These are phyloP conservation scores for Onychomys torridus DNA, from an alignment of 2,797 vertebrate genomes.

Conservation along the genomic window DNA sequence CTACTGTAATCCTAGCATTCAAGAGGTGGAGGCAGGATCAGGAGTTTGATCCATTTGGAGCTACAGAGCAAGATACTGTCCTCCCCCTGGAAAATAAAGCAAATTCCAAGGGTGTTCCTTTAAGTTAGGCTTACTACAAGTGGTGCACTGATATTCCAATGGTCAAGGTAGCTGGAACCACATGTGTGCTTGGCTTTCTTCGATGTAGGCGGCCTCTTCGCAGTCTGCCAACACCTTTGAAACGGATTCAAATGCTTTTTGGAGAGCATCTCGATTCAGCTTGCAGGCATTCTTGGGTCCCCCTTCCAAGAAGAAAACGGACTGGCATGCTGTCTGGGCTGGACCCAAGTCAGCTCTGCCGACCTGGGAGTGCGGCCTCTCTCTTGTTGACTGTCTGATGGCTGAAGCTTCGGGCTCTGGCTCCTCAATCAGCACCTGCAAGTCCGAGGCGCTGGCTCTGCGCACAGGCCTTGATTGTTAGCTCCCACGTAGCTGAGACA, in stretches of 20 bases:
- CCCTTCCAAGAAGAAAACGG: constrained; percentile 69
- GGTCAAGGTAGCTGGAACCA: constrained; percentile 22
- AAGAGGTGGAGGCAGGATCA: neutral
- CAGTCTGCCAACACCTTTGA: constrained; percentile 57
- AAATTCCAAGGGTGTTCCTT: neutral
- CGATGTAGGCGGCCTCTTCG: neutral
- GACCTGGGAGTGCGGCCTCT: constrained; percentile 41
- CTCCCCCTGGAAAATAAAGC: neutral
- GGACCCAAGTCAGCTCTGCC: constrained; percentile 44
- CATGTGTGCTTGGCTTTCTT: neutral
- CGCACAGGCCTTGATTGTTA: constrained; percentile 52
- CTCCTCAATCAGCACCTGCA: constrained; percentile 62
- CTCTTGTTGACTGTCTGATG: constrained; percentile 38
- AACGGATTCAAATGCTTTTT: constrained; percentile 57
- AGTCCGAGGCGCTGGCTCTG: constrained; percentile 44
- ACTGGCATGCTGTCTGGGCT: constrained; percentile 55
- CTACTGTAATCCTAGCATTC: neutral
- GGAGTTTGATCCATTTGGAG: neutral
- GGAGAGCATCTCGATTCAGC: constrained; percentile 55
- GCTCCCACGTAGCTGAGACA: constrained; percentile 45
- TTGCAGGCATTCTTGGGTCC: constrained; percentile 50
- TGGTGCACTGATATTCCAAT: neutral
- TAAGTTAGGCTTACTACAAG: neutral
- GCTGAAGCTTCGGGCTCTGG: constrained; percentile 45
- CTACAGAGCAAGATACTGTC: neutral